Base-by-base conservation (phyloP, 92 coral and sea anemone genomes). In the Micromussa lordhowensis region DNA sequence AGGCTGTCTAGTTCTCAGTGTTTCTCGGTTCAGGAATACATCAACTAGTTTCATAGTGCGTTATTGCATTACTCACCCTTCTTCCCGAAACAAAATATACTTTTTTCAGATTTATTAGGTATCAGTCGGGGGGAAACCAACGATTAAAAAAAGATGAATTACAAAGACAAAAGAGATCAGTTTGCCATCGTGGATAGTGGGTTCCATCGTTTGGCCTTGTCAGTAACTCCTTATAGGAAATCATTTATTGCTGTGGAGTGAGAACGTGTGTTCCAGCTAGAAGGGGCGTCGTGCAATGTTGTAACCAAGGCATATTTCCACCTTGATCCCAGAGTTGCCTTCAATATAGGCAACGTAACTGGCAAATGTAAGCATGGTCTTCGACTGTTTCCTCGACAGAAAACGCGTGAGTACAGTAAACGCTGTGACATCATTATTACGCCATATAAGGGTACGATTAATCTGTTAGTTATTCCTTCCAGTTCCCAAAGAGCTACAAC, bases 231-330 rank as follows among this genome's bases (percentile, higher is more conserved):
- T n/a, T 36, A 36, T 36, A 5, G 3, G 38, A 36, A 36, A 36
- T 79, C 71, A 2, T 79, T 58, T 24, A 34, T 32, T 38, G 61
- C 84, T 89, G 88, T 21, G 88, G 89, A 30, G 90, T 71, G 18
- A 85, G 79, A 16, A 89, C 85, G 79, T 10, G 92, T 76, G 21
- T 83, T 68, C 83, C 84, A 89, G 5, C 88, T 79, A 1, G 85
- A 75, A 51, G 32, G 57, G 1, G 85, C 88, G 72, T 89, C 84
- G 54, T 53, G 79, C 88, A 59, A 32, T 75, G 72, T 83, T 77
- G 66, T 82, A 82, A 53, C 91, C 88, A 9, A 40, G 44, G 54
- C 92, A 84, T 73, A 69, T 84, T 0, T 89, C 92, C n/a, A 90
- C 93, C 76, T 83, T 72, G 79, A 90, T 81, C 31, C 26, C 75